These are phyloP conservation scores for Laspeyria flexula DNA, from an alignment of 2,888 invertebrate genomes.

Conservation along the genomic window DNA sequence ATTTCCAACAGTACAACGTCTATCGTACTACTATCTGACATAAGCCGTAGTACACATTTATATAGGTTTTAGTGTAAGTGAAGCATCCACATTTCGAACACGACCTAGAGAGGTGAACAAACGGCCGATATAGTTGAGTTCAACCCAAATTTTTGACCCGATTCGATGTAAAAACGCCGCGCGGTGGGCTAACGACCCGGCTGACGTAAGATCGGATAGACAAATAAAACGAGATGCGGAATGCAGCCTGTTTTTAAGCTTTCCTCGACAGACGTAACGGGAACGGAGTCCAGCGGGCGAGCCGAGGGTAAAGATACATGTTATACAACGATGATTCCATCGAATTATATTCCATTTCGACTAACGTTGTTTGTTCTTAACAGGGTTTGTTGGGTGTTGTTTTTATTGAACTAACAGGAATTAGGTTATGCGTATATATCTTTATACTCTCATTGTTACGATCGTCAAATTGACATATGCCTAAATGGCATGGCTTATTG, in stretches of 20 bases:
- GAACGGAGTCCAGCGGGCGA: conserved; percentile 37
- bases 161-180: conserved; percentile 72
- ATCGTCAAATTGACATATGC: conserved; percentile 56
- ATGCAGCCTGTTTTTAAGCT: conserved; percentile 66
- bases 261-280: conserved; percentile 54
- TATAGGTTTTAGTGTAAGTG: conserved; percentile 25
- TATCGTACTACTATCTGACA: conserved; percentile 8
- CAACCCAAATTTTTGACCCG: conserved; percentile 81
- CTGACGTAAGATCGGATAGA: conserved; percentile 69
- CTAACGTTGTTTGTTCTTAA: conserved; percentile 16
- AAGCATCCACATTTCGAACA: conserved; percentile 41
- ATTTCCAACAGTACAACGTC: conserved; percentile 2
- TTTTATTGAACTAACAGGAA: conserved; percentile 24
- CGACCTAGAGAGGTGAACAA: conserved; percentile 82
- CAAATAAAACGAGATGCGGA: conserved; percentile 69
- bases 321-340: conserved; percentile 41
- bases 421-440: conserved; percentile 19
- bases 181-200: conserved; percentile 69
- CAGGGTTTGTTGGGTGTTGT: conserved; percentile 20
- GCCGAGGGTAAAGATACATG: conserved; percentile 29
- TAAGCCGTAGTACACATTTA: conserved; percentile 6
- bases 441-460: conserved; percentile 25
- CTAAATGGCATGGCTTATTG: conserved; percentile 57
- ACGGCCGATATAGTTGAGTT: conserved; percentile 73
- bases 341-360: conserved; percentile 30